Conservation (phyloP, 1,140 invertebrate species). For the Thalassaphorura encarpata region DNA sequence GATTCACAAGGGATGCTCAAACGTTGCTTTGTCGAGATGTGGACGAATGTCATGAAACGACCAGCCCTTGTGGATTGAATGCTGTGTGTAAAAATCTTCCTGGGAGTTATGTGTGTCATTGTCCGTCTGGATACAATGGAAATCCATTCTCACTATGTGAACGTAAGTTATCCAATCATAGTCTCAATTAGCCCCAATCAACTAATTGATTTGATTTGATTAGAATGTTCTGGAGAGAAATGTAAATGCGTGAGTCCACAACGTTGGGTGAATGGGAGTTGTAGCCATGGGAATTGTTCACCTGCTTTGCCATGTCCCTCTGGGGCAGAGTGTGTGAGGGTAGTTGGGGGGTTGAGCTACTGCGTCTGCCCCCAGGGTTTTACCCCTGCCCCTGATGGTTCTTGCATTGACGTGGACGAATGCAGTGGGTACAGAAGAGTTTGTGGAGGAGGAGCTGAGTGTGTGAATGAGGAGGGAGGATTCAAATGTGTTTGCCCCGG, state of each 20-base stretch:
- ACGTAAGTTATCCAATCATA: too few relatives aligned
- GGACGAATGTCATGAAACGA: conserved; percentile 72
- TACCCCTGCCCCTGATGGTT: conserved; percentile 57
- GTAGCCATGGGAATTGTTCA: conserved; percentile 71
- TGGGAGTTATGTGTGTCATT: conserved; percentile 88
- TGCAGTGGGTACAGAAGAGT: conserved; percentile 57
- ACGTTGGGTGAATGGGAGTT: conserved; percentile 61
- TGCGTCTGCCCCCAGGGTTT: conserved; percentile 77
- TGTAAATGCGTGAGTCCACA: conserved; percentile 80
- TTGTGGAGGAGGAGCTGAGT: conserved; percentile 76
- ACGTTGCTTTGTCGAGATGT: conserved; percentile 70
- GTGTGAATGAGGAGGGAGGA: conserved; percentile 65
- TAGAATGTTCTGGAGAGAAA: conserved; percentile 66
- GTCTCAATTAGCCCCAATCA: background rate
- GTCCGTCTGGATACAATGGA: conserved; percentile 57
- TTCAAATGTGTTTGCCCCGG: conserved; percentile 70
- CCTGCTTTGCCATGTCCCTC: conserved; percentile 62
- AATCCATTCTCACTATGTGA: conserved; percentile 53
- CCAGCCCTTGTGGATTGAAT: conserved; percentile 34
- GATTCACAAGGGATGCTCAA: conserved; percentile 60
- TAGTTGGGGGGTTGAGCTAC: conserved; percentile 79
- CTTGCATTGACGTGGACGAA: conserved; percentile 71
- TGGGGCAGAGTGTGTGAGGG: conserved; percentile 76
- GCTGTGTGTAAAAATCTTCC: conserved; percentile 78
- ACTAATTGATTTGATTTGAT: conserved; percentile 19